Evolutionary conservation across 2,888 invertebrate genomes (phyloP).

Genomic region (Epiperipatus broadwayi): DNA sequence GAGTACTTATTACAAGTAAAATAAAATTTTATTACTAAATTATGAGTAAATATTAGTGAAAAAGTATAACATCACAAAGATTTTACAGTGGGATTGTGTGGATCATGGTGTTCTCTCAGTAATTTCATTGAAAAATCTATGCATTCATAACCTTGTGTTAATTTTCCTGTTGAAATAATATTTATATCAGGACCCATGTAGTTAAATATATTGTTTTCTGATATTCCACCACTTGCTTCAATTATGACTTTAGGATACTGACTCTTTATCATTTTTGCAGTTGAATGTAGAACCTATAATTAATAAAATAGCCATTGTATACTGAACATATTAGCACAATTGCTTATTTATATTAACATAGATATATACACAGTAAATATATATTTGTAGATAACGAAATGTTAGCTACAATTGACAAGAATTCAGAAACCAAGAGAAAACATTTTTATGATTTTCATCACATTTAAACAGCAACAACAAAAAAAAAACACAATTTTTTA

Average conservation of each 20-base stretch:
- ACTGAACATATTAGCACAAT: background rate
- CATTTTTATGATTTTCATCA: too few species aligned
- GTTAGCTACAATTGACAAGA: too few species aligned
- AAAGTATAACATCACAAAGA: too few species aligned
- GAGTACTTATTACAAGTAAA: too few species aligned
- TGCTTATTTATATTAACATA: conserved; percentile 4
- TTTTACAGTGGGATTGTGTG: too few species aligned
- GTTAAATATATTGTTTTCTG: conserved; percentile 21
- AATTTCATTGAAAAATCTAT: conserved; percentile 31
- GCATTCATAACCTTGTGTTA: conserved; percentile 29
- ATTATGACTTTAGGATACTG: conserved; percentile 24
- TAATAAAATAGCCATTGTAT: conserved; percentile 7
- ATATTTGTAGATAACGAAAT: too few species aligned
- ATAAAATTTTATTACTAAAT: too few species aligned
- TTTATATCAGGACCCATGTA: conserved; percentile 26
- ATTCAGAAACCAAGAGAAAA: too few species aligned
- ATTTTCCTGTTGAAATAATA: conserved; percentile 28
- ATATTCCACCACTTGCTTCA: conserved; percentile 31
- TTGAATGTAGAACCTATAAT: conserved; percentile 22
- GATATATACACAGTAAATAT: background rate
- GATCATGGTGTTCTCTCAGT: too few species aligned
- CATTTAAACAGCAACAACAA: too few species aligned
- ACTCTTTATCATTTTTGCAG: conserved; percentile 24
- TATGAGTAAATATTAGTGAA: too few species aligned
- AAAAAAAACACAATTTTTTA: too few species aligned